Evolutionary conservation across 2,888 invertebrate species (phyloP), one percentile per base, ranked within the genome.

Genomic region (Andrena camellia): DNA sequence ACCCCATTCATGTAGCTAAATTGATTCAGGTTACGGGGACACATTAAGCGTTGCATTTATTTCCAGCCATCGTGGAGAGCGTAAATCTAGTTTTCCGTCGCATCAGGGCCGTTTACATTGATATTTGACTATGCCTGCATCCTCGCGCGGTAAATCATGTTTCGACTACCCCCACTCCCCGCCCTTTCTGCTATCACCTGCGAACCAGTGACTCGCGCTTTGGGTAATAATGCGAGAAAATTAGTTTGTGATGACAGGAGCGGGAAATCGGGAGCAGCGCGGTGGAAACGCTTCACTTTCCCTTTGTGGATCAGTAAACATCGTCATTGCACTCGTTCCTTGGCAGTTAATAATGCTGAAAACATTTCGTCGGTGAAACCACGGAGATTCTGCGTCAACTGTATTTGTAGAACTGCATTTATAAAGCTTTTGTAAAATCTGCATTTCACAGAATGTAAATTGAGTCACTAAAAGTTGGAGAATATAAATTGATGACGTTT

Each of bases 61-160:
- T 91, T 90, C 86, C 88, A 88, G 85, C 86, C 90, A 90, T 89
- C 90, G 86, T 68, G 78, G 67, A 76, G 75, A 84, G 88, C 88
- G 90, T 91, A 90, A 91, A 91, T 90, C 85, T 86, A 85, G 87
- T 90, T 91, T 90, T 90, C 90, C 90, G 86, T 89, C 90, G 90
- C 87, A 89, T 87, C 86, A 88, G 88, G 85, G 85, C 88, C 86
- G 90, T 90, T 90, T 89, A 90, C 85, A 85, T 77, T 78, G 84
- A 85, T 86, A 87, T 87, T 88, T 84, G 81, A 88, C 72, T 63
- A 72, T 73, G 78, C 57, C 62, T 33, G 77, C 77, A 73, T 79
- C 84, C 76, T 73, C 78, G 67, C 69, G 35, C 62, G 76, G 82
- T 87, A 88, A 87, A 87, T 87, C 88, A 86, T 76, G 73, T 78